phyloP scores from a whole-genome alignment of 2,888 invertebrate genomes.

The Parnassius orleans region DNA sequence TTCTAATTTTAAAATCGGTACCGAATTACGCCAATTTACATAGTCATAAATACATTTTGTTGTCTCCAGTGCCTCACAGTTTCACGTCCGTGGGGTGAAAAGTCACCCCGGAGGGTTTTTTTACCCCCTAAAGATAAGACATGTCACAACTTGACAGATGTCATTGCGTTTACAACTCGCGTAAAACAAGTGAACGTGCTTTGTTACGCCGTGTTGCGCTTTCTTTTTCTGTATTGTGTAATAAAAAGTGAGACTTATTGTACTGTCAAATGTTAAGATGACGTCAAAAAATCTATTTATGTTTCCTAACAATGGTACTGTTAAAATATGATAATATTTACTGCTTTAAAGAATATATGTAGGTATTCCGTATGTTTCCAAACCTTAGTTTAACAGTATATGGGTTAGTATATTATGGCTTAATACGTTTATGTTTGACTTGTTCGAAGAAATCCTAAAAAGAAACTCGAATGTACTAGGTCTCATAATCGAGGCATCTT shows the following conservation, averaged over 20 bases:
- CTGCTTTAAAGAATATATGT: too few relatives aligned
- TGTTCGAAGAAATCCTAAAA: too few relatives aligned
- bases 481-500: too few relatives aligned
- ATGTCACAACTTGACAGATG: slow-evolving; percentile 74
- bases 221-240: slow-evolving; percentile 9
- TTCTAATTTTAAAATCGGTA: slow-evolving; percentile 52
- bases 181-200: slow-evolving; percentile 60
- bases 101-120: slow-evolving; percentile 60
- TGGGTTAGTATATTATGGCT: too few relatives aligned
- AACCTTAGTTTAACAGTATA: too few relatives aligned
- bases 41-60: slow-evolving; percentile 79
- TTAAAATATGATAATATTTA: too few relatives aligned
- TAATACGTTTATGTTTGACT: too few relatives aligned
- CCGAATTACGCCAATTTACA: slow-evolving; percentile 72
- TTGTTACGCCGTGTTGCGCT: slow-evolving; percentile 22
- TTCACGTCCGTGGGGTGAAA: slow-evolving; percentile 46
- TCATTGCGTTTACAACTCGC: slow-evolving; percentile 59
- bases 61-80: slow-evolving; percentile 37
- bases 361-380: too few relatives aligned
- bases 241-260: slow-evolving; percentile 5
- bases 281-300: background rate
- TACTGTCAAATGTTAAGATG: slow-evolving; percentile 11
- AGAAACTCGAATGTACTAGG: too few relatives aligned
- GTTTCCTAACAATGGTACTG: too few relatives aligned
- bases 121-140: slow-evolving; percentile 68